Evolutionary conservation across 1,140 invertebrate genomes (phyloP).

Genomic region (Mactra quadrangularis): DNA sequence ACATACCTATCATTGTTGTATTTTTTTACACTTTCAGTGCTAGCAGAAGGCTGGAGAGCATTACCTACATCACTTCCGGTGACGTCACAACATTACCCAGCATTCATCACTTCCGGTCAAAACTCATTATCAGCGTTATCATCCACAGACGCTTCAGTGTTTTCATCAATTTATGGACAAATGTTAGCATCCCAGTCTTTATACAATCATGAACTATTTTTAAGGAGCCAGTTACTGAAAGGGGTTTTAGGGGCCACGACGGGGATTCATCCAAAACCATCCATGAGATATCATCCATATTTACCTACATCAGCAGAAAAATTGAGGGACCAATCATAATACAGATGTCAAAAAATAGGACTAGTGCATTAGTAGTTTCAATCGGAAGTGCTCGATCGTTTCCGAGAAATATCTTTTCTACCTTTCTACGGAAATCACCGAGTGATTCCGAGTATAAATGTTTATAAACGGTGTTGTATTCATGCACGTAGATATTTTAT

Average conservation of each 20-base stretch:
- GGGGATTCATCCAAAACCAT: conserved; percentile 24
- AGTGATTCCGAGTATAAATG: too few relatives aligned
- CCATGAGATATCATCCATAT: conserved; percentile 50
- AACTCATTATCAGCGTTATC: conserved; percentile 38
- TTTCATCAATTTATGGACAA: conserved; percentile 52
- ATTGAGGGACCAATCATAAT: conserved; percentile 52
- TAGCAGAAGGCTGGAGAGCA: conserved; percentile 48
- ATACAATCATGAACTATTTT: conserved; percentile 60
- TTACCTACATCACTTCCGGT: conserved; percentile 37
- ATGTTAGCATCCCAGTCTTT: conserved; percentile 52
- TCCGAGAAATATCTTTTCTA: too few relatives aligned
- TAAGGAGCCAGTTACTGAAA: conserved; percentile 51
- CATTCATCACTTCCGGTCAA: conserved; percentile 12
- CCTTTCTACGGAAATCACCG: too few relatives aligned
- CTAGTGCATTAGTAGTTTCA: too few relatives aligned
- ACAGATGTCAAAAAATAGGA: too few relatives aligned
- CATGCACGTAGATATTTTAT: too few relatives aligned
- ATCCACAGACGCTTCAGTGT: conserved; percentile 35
- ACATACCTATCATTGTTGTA: background rate
- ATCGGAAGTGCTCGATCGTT: too few relatives aligned
- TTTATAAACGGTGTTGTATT: too few relatives aligned
- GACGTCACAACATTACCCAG: conserved; percentile 13
- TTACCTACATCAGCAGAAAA: conserved; percentile 46
- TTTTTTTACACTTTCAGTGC: conserved; percentile 36
- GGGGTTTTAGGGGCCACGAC: conserved; percentile 16